Conservation (phyloP, 2,113 vertebrate genomes). For the Propithecus coquereli region DNA sequence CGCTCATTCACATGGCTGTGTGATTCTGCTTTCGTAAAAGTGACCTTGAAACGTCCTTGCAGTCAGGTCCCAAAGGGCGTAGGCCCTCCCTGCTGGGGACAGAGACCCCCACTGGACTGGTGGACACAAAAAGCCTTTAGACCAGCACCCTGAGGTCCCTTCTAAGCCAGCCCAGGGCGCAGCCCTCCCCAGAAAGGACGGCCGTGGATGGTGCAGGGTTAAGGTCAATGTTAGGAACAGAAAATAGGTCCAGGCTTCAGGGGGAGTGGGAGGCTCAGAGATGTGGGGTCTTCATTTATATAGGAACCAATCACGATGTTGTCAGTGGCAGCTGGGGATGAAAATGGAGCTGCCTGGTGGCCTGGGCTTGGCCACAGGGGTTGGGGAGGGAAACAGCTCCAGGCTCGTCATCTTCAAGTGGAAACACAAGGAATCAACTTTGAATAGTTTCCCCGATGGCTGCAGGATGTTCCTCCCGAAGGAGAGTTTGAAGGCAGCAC, state of each 20-base stretch:
- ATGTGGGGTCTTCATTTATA: not conserved
- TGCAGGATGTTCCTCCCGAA: not conserved
- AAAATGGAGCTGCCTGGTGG: not conserved
- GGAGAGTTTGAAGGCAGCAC: not conserved
- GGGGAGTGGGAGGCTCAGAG: not conserved
- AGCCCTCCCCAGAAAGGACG: not conserved
- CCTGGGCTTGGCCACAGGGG: not conserved
- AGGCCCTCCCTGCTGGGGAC: not conserved
- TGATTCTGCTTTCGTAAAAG: not conserved
- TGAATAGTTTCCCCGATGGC: not conserved
- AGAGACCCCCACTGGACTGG: not conserved
- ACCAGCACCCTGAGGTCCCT: not conserved
- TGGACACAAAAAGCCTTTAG: not conserved
- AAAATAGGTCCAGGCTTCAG: not conserved
- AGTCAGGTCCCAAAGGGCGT: not conserved
- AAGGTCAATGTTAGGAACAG: fast-evolving
- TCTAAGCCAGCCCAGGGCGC: not conserved
- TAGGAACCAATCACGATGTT: not conserved
- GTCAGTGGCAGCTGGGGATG: not conserved
- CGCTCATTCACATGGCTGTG: not conserved
- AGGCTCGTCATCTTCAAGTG: not conserved
- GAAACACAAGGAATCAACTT: not conserved
- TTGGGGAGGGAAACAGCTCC: fast-evolving
- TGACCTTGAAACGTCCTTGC: not conserved
- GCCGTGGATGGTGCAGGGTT: fast-evolving